These are phyloP conservation scores for Streptopelia turtur DNA, from an alignment of 2,797 vertebrate species.

Conservation along the genomic window DNA sequence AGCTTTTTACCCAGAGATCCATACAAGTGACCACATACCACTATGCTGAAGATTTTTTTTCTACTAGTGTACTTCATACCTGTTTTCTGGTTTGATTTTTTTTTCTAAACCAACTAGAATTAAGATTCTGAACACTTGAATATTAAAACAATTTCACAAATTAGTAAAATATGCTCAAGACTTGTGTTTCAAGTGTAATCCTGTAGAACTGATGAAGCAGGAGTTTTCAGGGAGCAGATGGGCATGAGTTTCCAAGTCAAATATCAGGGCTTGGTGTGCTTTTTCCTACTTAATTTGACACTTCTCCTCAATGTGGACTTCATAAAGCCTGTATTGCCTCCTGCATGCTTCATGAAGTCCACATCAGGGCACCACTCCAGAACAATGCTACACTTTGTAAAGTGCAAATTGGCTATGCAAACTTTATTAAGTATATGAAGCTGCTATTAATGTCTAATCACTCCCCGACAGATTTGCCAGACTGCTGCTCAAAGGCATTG, in stretches of 20 bases:
- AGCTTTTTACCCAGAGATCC: background rate
- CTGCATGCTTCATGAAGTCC: slow-evolving; percentile 14
- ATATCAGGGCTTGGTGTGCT: background rate
- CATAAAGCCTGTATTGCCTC: background rate
- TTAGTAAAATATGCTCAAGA: background rate
- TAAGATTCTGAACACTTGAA: background rate
- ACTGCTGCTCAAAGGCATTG: background rate
- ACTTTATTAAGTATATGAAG: slow-evolving; percentile 7
- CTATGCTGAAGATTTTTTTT: background rate
- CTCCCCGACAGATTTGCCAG: background rate
- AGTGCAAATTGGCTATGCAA: slow-evolving; percentile 38
- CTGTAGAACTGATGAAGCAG: background rate
- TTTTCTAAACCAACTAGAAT: background rate
- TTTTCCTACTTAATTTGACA: slow-evolving; percentile 27
- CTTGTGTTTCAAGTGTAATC: background rate
- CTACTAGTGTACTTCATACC: background rate
- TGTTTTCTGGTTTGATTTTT: background rate
- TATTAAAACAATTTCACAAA: background rate
- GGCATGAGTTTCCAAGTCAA: background rate
- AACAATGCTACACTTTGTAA: slow-evolving; percentile 38
- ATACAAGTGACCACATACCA: background rate
- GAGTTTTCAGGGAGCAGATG: background rate
- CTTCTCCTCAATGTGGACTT: background rate
- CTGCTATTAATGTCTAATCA: slow-evolving; percentile 20
- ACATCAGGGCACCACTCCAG: background rate